Base-by-base conservation (phyloP, 1,140 invertebrate genomes). In the Pomacea maculata region DNA sequence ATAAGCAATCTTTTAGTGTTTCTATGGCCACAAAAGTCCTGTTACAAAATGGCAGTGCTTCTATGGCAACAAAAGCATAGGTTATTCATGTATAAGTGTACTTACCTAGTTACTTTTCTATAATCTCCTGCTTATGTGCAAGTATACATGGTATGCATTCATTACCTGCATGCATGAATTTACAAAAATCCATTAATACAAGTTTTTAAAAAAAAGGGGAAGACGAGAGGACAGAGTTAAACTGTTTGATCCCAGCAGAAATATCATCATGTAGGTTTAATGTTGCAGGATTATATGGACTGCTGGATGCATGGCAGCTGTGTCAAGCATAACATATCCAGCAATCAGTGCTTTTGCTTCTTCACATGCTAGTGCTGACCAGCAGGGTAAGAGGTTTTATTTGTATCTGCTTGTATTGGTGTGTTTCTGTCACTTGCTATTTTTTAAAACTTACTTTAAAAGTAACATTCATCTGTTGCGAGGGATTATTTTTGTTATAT, bases 291-390 rank as follows among this genome's bases (percentile, higher is more conserved):
- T 99, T 95, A 99, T 99, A 96, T 99, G 98, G 98, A 95, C 95
- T 63, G 98, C 98, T 74, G 98, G 98, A 78, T 94, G 98, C 83
- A 93, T 99, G 80, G 98, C 98, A 67, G 97, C 98, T 19, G 94
- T 99, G 79, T 98, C 97, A 83, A 92, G 89, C 84, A 92, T 99
- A 84, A 98, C 98, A 1, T 99, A 99, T 93, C 98, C 99, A 74
- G 97, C 98, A n/a, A 99, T 99, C 87, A 98, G 97, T 92, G 96
- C 98, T 63, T 99, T 98, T 93, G 97, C 99, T 64, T 99, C 97
- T 19, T 96, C 97, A 85, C 97, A 99, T 92, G 97, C 98, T 79
- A 95, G 97, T 89, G 95, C 96, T 61, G 98, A 99, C 91, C 95
- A 98, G 89, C 99, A 99, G 93, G 98, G 95, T 94, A 90, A 88